Evolutionary conservation across 2,113 vertebrate genomes (phyloP).

Genomic region (Protobothrops mucrosquamatus): DNA sequence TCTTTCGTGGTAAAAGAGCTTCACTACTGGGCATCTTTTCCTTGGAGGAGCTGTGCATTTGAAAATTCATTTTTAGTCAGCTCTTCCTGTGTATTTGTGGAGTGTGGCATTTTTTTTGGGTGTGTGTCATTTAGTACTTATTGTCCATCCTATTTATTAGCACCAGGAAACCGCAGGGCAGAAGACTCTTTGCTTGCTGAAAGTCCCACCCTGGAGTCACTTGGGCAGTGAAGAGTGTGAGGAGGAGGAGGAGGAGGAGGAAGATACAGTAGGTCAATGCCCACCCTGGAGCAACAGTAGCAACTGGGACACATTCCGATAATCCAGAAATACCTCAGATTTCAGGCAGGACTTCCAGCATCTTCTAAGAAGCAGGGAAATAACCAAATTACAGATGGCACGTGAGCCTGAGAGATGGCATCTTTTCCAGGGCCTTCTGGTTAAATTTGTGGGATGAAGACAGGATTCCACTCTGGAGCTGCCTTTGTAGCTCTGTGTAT

Average conservation of each 20-base stretch:
- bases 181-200: slow-evolving; percentile 75
- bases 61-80: background rate
- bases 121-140: slow-evolving; percentile 28
- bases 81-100: background rate
- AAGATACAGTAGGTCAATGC: slow-evolving; percentile 75
- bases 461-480: background rate
- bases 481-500: background rate
- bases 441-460: background rate
- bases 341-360: slow-evolving; percentile 27
- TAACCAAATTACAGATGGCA: background rate
- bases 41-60: background rate
- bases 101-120: slow-evolving; percentile 55
- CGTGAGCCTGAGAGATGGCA: background rate
- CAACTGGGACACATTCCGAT: slow-evolving; percentile 49
- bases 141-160: slow-evolving; percentile 58
- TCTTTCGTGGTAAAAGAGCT: too few relatives aligned
- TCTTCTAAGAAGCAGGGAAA: rapidly evolving
- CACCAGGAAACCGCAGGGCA: slow-evolving; percentile 72
- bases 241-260: slow-evolving; percentile 77
- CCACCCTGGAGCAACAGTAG: background rate
- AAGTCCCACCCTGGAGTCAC: slow-evolving; percentile 73
- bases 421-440: background rate
- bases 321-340: slow-evolving; percentile 32
- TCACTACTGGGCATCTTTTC: too few relatives aligned
- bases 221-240: slow-evolving; percentile 71